Evolutionary conservation across 2,888 invertebrate genomes (phyloP), one percentile per base, ranked within the genome.

Genomic region (Dicycla oo): DNA sequence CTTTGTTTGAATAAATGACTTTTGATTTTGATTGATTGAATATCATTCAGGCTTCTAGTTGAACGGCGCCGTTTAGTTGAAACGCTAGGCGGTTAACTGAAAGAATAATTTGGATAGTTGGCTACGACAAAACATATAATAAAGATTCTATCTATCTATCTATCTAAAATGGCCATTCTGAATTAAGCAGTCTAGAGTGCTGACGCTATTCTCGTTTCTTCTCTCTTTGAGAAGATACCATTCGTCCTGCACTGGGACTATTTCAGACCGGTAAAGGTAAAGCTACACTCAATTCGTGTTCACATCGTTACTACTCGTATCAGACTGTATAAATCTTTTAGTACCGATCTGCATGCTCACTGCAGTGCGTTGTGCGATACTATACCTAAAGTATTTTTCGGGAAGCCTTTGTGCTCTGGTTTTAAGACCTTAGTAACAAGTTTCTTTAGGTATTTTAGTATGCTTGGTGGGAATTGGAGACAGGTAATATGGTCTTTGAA

Each of bases 261-360:
- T 68, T 51, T 57, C 20, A n/a, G 30, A 38, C 49, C 23, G 4
- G 66, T 15, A 38, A 23, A 26, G 34, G n/a, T 61, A 75, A 38
- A 61, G 30, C 23, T 43, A 10, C 45, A 66, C 51, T 51, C 63
- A 53, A 60, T 64, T 69, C 80, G 54, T 64, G 75, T 66, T 62
- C 57, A 23, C 45, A 30, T 64, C 58, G 63, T 65, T 60, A 47
- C 61, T 18, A 57, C 20, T 23, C 23, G 77, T 64, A 56, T 65
- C 56, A 13, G 18, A 15, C 38, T 70, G 76, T 76, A 30, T 62
- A 81, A 81, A 78, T 78, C 77, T 76, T 81, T 78, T 81, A 78
- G 81, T 53, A 49, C 76, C 38, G 56, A 65, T 65, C 77, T 81
- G 78, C 81, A 81, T 76, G 57, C 40, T n/a, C 49, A 65, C 78